phyloP scores from a whole-genome alignment of 2,113 vertebrate species.

The Saiga tatarica region DNA sequence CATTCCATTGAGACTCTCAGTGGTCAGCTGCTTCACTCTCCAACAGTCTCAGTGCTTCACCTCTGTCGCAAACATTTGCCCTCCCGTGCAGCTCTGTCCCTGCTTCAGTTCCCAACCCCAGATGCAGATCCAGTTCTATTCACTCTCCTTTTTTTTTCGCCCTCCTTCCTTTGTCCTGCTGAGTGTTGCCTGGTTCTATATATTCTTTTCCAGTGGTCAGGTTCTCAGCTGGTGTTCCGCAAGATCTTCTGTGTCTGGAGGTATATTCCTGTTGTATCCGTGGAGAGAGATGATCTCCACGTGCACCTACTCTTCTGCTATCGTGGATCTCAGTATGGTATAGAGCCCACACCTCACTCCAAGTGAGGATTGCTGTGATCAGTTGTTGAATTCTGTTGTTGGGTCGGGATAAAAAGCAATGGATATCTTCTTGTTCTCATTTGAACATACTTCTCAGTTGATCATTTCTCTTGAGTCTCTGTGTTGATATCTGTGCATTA shows the following conservation, averaged over 20 bases:
- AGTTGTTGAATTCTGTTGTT: background rate
- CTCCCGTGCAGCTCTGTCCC: rapidly evolving
- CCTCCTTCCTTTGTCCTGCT: background rate
- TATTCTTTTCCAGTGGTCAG: background rate
- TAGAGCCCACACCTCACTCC: background rate
- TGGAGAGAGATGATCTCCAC: background rate
- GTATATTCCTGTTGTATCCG: background rate
- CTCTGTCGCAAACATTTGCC: rapidly evolving
- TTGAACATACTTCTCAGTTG: background rate
- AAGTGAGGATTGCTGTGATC: background rate
- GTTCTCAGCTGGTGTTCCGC: background rate
- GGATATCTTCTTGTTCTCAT: background rate
- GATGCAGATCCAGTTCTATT: background rate
- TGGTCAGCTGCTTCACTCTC: background rate
- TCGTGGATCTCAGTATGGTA: background rate
- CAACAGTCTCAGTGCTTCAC: background rate
- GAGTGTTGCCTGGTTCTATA: background rate
- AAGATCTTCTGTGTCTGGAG: background rate
- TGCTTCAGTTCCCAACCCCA: background rate
- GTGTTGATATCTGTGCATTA: background rate
- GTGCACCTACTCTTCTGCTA: rapidly evolving
- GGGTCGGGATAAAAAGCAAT: background rate
- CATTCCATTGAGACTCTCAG: background rate
- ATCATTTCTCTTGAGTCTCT: background rate
- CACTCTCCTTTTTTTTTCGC: background rate